Percentiles rank a stretch among this genome's conserved stretches.
Evolutionary conservation across 2,888 invertebrate species (phyloP).

Genomic region (Oscheius sp.): DNA sequence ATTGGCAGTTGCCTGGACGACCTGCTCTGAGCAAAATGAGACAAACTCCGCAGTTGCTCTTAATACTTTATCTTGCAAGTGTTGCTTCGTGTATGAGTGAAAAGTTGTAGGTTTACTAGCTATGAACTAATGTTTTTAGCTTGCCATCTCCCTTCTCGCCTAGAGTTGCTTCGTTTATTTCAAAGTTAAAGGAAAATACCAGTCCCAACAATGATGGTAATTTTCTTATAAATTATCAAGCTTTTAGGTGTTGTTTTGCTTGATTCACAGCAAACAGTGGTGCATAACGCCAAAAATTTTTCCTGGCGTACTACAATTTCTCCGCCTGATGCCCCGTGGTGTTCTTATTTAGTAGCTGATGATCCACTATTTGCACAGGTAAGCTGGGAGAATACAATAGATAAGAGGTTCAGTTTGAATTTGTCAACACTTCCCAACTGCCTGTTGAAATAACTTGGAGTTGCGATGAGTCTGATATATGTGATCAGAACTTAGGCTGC

Average conservation of each 20-base stretch:
- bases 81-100: neutral
- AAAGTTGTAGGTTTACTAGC: neutral
- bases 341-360: slow-evolving; percentile 15
- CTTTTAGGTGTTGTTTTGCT: slow-evolving; percentile 4
- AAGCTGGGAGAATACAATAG: too few relatives aligned
- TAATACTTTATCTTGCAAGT: neutral
- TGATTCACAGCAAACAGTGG: neutral
- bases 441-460: slow-evolving; percentile 17
- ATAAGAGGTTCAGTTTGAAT: slow-evolving; percentile 9
- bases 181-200: slow-evolving; percentile 6
- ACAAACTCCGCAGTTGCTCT: neutral
- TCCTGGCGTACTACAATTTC: slow-evolving; percentile 6
- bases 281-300: slow-evolving; percentile 11
- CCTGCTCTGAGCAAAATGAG: neutral
- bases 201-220: slow-evolving; percentile 3
- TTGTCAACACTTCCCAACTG: neutral
- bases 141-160: slow-evolving; percentile 15
- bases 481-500: slow-evolving; percentile 7
- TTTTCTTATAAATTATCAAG: too few relatives aligned
- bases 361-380: slow-evolving; percentile 17
- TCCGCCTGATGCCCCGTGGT: slow-evolving; percentile 4
- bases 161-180: slow-evolving; percentile 2
- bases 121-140: neutral
- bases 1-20: slow-evolving; percentile 20
- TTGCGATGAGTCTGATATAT: neutral